Evolutionary conservation across 2,113 vertebrate species (phyloP).

Genomic region (Charadrius vociferus): DNA sequence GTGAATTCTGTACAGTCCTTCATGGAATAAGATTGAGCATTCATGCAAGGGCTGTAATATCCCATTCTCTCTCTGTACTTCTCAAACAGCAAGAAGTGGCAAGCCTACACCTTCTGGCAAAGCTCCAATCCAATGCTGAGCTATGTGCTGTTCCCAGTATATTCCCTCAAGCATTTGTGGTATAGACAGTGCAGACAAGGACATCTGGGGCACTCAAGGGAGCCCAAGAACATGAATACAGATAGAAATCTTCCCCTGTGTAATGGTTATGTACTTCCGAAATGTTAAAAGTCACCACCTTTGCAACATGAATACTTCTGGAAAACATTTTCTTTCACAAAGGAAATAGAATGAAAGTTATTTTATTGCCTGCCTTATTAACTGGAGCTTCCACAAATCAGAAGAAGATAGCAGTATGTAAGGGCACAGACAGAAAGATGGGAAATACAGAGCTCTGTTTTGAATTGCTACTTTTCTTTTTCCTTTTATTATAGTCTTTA

Average conservation of each 20-base stretch:
- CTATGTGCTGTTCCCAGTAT: not conserved
- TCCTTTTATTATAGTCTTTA: not conserved
- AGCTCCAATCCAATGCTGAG: not conserved
- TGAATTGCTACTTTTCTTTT: not conserved
- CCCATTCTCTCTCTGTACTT: not conserved
- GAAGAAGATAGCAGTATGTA: not conserved
- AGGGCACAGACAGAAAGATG: not conserved
- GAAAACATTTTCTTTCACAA: not conserved
- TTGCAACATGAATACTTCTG: not conserved
- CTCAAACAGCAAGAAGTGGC: not conserved
- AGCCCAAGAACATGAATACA: not conserved
- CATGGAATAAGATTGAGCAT: not conserved
- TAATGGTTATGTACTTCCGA: not conserved
- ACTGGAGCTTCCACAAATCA: not conserved
- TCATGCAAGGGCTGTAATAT: not conserved
- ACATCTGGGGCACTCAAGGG: not conserved
- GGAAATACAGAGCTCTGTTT: not conserved
- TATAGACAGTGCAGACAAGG: not conserved
- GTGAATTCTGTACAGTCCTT: not conserved
- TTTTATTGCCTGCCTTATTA: not conserved
- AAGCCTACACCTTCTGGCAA: not conserved
- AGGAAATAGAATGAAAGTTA: not conserved
- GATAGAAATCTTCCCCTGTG: not conserved
- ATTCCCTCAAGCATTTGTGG: not conserved
- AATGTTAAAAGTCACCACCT: not conserved